A percentile compares a stretch with the other conserved stretches of the same genome.
These are phyloP conservation scores for Aporophyla nigra DNA, from an alignment of 2,888 invertebrate genomes.

Conservation along the genomic window DNA sequence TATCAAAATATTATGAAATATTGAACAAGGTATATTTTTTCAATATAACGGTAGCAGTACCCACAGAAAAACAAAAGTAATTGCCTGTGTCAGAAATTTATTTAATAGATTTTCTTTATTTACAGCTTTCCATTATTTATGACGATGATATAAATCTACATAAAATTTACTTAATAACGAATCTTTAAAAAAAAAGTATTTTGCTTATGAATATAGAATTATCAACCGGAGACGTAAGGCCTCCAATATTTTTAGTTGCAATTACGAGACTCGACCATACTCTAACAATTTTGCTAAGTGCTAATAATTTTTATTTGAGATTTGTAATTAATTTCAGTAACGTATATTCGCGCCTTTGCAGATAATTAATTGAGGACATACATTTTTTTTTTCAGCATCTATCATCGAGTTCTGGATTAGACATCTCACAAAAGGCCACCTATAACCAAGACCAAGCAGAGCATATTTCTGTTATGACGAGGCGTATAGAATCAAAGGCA, in stretches of 20 bases:
- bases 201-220: constrained; percentile 28
- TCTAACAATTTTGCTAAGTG: too few relatives aligned
- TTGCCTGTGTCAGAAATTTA: constrained; percentile 19
- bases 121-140: constrained; percentile 19
- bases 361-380: too few relatives aligned
- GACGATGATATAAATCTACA: constrained; percentile 29
- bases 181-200: constrained; percentile 17
- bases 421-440: too few relatives aligned
- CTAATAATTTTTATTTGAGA: too few relatives aligned
- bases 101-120: constrained; percentile 12
- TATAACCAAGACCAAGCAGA: too few relatives aligned
- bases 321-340: too few relatives aligned
- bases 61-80: constrained; percentile 11
- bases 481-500: too few relatives aligned
- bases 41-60: constrained; percentile 23
- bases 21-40: constrained; percentile 26
- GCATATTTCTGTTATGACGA: too few relatives aligned
- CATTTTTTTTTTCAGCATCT: too few relatives aligned
- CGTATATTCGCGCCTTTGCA: too few relatives aligned
- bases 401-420: too few relatives aligned
- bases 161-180: constrained; percentile 23
- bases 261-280: too few relatives aligned
- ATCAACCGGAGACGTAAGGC: constrained; percentile 16
- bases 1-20: constrained; percentile 28
- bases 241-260: constrained; percentile 16